Evolutionary conservation across 2,888 invertebrate genomes (phyloP).

Genomic region (Hirtodrosophila duncani): DNA sequence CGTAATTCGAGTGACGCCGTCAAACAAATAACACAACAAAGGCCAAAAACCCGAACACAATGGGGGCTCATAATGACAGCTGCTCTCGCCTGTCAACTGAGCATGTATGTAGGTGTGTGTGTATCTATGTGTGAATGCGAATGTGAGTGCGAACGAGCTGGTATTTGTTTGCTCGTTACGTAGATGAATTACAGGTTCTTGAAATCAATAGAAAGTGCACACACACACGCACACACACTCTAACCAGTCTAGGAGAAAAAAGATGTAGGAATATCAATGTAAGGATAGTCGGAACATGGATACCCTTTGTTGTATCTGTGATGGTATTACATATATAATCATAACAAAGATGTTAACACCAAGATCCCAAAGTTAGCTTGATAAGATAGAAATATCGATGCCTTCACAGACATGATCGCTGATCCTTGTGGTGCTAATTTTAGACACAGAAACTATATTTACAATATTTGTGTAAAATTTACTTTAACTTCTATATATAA

Average conservation of each 20-base stretch:
- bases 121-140: neutral
- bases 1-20: slow-evolving; percentile 50
- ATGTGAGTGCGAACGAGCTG: too few species aligned
- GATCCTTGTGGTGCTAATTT: too few species aligned
- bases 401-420: too few species aligned
- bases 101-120: slow-evolving; percentile 8
- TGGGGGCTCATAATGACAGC: slow-evolving; percentile 47
- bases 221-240: neutral
- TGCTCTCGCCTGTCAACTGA: slow-evolving; percentile 9
- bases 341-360: too few species aligned
- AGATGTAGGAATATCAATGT: slow-evolving; percentile 7
- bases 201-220: slow-evolving; percentile 36
- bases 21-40: slow-evolving; percentile 20
- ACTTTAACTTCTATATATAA: too few species aligned
- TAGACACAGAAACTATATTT: too few species aligned
- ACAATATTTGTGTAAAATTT: too few species aligned
- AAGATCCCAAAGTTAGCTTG: too few species aligned
- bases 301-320: slow-evolving; percentile 13
- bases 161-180: slow-evolving; percentile 37
- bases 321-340: too few species aligned
- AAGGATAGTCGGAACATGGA: slow-evolving; percentile 3
- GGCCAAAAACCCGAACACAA: slow-evolving; percentile 32
- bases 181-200: slow-evolving; percentile 35
- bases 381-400: too few species aligned
- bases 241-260: neutral